Percentiles rank a stretch among this genome's conserved stretches.
Conservation (phyloP, 1,140 invertebrate species). For the Calliphora vicina region DNA sequence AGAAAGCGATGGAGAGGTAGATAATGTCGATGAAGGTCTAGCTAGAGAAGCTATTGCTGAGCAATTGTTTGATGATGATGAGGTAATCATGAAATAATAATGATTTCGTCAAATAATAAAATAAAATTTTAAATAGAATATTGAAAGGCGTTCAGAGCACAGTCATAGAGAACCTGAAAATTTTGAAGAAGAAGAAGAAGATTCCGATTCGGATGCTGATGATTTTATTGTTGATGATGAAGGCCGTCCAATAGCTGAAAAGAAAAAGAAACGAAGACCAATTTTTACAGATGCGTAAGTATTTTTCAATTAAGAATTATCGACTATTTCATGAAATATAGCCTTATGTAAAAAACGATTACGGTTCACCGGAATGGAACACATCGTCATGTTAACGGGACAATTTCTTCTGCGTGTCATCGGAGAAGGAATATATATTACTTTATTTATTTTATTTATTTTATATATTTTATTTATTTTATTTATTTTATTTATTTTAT, state of each 20-base stretch:
- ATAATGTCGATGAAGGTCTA: conserved; percentile 74
- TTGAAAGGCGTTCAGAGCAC: conserved; percentile 77
- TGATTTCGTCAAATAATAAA: neutral
- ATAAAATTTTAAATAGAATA: conserved; percentile 69
- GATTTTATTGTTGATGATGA: conserved; percentile 99
- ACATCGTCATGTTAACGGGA: too few species aligned
- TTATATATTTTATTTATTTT: too few species aligned
- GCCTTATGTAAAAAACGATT: too few species aligned
- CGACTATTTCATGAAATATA: too few species aligned
- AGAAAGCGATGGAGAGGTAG: conserved; percentile 84
- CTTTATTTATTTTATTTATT: too few species aligned
- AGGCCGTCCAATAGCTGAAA: conserved; percentile 87
- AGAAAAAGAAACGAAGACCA: conserved; percentile 85
- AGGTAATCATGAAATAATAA: conserved; percentile 69
- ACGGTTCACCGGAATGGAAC: too few species aligned
- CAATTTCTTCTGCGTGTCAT: too few species aligned
- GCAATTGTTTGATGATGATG: conserved; percentile 86
- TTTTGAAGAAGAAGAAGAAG: conserved; percentile 81
- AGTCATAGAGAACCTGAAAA: conserved; percentile 71
- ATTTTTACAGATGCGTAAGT: conserved; percentile 91
- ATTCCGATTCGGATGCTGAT: conserved; percentile 87
- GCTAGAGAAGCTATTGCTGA: conserved; percentile 88
- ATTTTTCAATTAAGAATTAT: conserved; percentile 2
- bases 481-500: too few species aligned
- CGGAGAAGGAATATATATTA: too few species aligned